Evolutionary conservation across 2,888 invertebrate genomes (phyloP).

Genomic region (Diarsia rubi): DNA sequence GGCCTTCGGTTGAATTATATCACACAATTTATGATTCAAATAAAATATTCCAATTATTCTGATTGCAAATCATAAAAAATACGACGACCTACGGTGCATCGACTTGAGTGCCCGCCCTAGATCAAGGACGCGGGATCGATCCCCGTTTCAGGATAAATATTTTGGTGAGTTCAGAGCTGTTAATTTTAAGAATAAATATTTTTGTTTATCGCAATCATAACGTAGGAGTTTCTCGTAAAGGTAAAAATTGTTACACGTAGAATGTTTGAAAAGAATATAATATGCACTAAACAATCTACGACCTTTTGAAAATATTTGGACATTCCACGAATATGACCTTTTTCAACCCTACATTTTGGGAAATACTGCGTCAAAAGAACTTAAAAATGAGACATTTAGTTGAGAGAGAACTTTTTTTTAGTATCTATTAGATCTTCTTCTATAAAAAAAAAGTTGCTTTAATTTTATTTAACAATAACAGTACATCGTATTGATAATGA

Average conservation of each 20-base stretch:
- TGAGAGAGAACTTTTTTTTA: neutral
- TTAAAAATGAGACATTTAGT: neutral
- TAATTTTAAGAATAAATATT: constrained; percentile 10
- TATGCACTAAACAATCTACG: neutral
- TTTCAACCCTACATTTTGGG: neutral
- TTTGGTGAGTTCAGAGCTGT: neutral
- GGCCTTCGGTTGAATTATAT: neutral
- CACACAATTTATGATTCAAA: neutral
- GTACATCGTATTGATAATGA: neutral
- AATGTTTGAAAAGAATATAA: neutral
- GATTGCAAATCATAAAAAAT: constrained; percentile 1
- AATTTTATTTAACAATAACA: neutral
- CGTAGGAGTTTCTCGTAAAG: neutral
- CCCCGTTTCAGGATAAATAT: constrained; percentile 27
- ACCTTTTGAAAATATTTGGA: neutral
- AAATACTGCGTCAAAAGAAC: neutral
- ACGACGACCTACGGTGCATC: constrained; percentile 20
- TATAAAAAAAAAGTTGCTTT: neutral
- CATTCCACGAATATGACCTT: neutral
- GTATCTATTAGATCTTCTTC: too few species aligned
- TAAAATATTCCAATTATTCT: constrained; percentile 4
- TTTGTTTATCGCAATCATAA: constrained; percentile 25
- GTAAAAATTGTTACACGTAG: neutral
- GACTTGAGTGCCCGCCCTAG: constrained; percentile 2
- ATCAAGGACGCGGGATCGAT: constrained; percentile 22